Conservation (phyloP, 2,113 vertebrate genomes). For the Deroptyus accipitrinus region DNA sequence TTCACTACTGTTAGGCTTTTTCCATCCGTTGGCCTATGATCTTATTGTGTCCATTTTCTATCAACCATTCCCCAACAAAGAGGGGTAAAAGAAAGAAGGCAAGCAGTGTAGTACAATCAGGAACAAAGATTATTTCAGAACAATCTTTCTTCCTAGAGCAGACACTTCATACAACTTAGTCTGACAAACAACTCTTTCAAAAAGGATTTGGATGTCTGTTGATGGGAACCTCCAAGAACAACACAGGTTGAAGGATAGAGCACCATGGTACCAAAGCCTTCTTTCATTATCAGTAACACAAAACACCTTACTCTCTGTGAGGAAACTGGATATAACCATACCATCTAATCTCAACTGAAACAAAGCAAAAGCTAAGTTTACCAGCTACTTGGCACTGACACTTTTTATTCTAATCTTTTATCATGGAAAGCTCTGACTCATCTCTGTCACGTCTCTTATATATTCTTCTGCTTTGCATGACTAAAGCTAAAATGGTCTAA, state of each 20-base stretch:
- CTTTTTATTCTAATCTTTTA: background rate
- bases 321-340: background rate
- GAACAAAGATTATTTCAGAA: background rate
- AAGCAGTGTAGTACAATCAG: background rate
- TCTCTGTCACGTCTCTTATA: background rate
- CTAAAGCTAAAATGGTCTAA: background rate
- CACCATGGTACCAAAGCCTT: background rate
- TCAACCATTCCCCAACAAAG: too few relatives aligned
- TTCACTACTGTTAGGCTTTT: too few relatives aligned
- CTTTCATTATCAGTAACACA: background rate
- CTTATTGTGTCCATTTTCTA: too few relatives aligned
- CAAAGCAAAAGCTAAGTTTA: background rate
- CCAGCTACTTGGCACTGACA: background rate
- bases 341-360: background rate
- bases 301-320: background rate
- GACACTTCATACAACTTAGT: background rate
- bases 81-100: background rate
- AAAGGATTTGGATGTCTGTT: background rate
- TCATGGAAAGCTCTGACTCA: background rate
- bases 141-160: background rate
- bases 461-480: conserved; percentile 5
- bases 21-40: too few relatives aligned
- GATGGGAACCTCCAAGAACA: background rate
- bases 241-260: background rate
- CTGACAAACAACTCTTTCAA: background rate